Conservation (phyloP, 1,140 invertebrate genomes). For the Diorhabda carinulata region DNA sequence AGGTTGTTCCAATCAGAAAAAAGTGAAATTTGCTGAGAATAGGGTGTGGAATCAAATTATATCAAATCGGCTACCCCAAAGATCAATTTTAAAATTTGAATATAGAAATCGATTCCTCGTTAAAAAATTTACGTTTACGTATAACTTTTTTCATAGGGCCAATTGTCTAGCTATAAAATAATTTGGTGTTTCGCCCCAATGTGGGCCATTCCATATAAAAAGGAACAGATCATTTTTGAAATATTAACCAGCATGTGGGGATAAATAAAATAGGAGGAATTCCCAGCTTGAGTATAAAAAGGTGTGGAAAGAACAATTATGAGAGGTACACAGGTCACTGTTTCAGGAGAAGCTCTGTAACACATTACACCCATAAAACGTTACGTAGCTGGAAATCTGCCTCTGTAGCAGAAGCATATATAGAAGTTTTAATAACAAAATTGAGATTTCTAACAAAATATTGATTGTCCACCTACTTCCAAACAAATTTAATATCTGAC, state of each 20-base stretch:
- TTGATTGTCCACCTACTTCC: background rate
- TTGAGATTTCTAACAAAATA: constrained; percentile 9
- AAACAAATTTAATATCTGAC: constrained; percentile 2
- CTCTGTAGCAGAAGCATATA: constrained; percentile 5
- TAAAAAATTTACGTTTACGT: no score
- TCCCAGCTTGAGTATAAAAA: background rate
- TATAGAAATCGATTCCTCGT: no score
- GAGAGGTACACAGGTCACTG: background rate
- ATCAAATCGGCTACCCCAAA: no score
- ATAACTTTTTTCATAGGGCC: no score
- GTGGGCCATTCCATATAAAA: no score
- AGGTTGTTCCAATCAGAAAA: no score
- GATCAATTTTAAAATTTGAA: no score
- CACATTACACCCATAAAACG: background rate
- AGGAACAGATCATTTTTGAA: no score
- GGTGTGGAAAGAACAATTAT: background rate
- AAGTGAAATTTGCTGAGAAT: no score
- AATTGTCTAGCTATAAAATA: no score
- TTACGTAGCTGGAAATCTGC: background rate
- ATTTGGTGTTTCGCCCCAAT: no score
- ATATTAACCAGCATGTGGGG: constrained; percentile 9
- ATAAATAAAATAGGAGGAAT: constrained; percentile 13
- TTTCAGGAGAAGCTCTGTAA: constrained; percentile 5
- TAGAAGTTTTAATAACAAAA: constrained; percentile 8
- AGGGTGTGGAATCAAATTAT: no score